These are phyloP conservation scores for Pherbina coryleti DNA, from an alignment of 2,888 invertebrate genomes.

Conservation along the genomic window DNA sequence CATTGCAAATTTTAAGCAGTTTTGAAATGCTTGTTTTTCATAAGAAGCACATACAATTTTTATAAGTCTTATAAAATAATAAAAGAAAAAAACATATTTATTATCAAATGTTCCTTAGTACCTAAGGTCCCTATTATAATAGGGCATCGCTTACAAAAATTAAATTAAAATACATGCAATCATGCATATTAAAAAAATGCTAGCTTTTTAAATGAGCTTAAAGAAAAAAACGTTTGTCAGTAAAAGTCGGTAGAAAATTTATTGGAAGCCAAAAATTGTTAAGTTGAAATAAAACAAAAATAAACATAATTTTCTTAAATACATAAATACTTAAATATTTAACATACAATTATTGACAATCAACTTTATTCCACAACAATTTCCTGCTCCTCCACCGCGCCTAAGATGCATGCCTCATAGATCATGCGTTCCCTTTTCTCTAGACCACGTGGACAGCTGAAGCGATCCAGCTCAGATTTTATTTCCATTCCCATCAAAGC, in stretches of 20 bases:
- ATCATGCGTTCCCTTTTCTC: slow-evolving; percentile 25
- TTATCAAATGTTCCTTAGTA: not conserved
- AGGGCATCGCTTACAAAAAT: too few species aligned
- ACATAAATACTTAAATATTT: not conserved
- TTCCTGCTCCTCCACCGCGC: not conserved
- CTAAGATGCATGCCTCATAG: slow-evolving; percentile 17
- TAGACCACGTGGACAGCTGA: slow-evolving; percentile 9
- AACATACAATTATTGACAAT: not conserved
- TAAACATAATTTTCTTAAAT: not conserved
- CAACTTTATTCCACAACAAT: not conserved
- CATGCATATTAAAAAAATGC: too few species aligned
- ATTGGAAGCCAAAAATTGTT: too few species aligned
- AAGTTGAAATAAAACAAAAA: not conserved
- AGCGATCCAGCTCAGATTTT: slow-evolving; percentile 2
- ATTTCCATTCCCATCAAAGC: not conserved
- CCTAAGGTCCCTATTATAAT: too few species aligned
- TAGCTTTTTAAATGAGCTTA: too few species aligned
- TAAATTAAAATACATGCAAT: too few species aligned
- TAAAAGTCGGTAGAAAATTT: too few species aligned
- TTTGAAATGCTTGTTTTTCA: slow-evolving; percentile 11
- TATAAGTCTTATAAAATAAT: not conserved
- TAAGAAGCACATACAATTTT: slow-evolving; percentile 14
- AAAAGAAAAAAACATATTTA: not conserved
- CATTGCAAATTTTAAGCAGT: not conserved
- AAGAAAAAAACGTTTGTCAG: too few species aligned